Evolutionary conservation across 2,888 invertebrate genomes (phyloP).

Genomic region (Cephus pygmeus): DNA sequence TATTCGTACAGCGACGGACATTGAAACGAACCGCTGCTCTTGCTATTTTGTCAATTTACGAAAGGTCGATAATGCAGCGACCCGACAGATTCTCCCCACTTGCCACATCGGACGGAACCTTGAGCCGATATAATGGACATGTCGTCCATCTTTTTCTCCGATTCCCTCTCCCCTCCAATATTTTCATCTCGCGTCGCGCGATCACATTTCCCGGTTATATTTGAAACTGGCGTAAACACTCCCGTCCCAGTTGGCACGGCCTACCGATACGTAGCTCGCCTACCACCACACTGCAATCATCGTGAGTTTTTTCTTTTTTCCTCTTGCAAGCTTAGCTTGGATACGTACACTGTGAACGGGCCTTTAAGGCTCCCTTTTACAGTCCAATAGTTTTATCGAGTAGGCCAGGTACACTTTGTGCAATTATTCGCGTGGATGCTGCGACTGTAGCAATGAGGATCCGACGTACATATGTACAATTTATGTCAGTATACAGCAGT

Average conservation of each 20-base stretch:
- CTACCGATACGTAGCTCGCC: background rate
- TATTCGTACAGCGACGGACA: background rate
- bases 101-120: no score
- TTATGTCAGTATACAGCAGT: background rate
- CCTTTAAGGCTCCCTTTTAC: background rate
- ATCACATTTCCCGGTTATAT: conserved; percentile 14
- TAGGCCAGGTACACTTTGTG: background rate
- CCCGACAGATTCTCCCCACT: no score
- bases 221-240: conserved; percentile 33
- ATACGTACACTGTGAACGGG: background rate
- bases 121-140: background rate
- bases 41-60: background rate
- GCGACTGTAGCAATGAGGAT: no score
- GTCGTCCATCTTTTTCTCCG: background rate
- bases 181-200: background rate
- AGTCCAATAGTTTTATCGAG: background rate
- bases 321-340: background rate
- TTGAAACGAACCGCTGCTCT: background rate
- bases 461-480: background rate
- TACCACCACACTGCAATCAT: background rate
- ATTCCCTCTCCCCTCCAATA: background rate
- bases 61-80: background rate
- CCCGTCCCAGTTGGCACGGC: conserved; percentile 46
- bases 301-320: background rate
- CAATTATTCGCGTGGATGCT: background rate